Evolutionary conservation across 1,140 invertebrate genomes (phyloP), one percentile per base, ranked within the genome.

Genomic region (Hyphantria cunea): DNA sequence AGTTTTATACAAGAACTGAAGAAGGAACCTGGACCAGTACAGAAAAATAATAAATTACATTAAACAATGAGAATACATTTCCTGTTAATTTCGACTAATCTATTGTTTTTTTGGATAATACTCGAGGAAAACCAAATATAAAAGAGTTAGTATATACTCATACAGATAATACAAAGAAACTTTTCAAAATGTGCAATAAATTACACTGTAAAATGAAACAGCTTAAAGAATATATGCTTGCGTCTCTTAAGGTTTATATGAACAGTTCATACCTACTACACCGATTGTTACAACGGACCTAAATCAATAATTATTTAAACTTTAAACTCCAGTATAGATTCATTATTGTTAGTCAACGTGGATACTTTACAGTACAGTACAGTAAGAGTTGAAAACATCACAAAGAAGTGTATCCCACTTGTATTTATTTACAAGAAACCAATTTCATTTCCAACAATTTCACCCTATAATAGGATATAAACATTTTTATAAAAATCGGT

Each of bases 371-470:
- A 74, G 33, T 74, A 68, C 64, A 70, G 65, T 65, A 74, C 49
- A 61, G 64, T 15, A 70, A 58, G 66, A 14, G 14, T 72, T 31
- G 65, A 72, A 68, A 64, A 65, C 42, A 64, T 72, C 12, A 68
- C 65, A 63, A 39, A 13, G 33, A 67, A n/a, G 9, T 48, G 12
- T 3, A 25, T n/a, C 70, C 74, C 41, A 25, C 51, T 14, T 63
- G 68, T 31, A 68, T 76, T 41, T 74, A 72, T 54, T 51, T 76
- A 15, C 73, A 82, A 58, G 75, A 82, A 69, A 82, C 73, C n/a
- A 76, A 80, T 54, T 76, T 80, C 42, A 72, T 58, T 61, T 45
- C 64, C 31, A 34, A 64, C 15, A 41, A 62, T 33, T 53, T 44
- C 12, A 62, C 33, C 60, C 45, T 25, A 6, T 73, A 33, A 68